Conservation (phyloP, 2,113 vertebrate genomes). For the Hippocampus comes region DNA sequence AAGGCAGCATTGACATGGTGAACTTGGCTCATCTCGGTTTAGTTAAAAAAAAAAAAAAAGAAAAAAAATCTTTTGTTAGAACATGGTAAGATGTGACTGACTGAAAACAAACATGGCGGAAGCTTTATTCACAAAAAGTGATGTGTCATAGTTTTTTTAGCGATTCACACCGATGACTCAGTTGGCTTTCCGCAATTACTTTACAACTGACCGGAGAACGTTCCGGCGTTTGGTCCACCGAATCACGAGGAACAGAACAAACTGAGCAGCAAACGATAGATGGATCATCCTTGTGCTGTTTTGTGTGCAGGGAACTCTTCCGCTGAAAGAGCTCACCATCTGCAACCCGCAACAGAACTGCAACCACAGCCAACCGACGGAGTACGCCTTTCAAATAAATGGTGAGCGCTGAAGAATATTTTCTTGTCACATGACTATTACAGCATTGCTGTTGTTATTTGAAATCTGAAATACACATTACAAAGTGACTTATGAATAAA, state of each 20-base stretch:
- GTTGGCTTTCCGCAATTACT: not conserved
- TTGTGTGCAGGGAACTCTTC: slow-evolving; percentile 81
- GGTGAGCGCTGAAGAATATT: slow-evolving; percentile 65
- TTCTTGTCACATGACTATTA: not conserved
- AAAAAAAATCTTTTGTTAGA: not conserved
- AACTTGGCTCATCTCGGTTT: slow-evolving; percentile 9
- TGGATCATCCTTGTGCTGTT: slow-evolving; percentile 12
- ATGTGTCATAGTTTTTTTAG: not conserved
- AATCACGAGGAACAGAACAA: not conserved
- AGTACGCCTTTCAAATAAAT: slow-evolving; percentile 83
- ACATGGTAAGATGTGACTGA: not conserved
- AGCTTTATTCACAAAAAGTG: not conserved
- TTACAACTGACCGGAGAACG: not conserved
- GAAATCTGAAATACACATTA: too few relatives aligned
- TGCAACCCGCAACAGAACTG: slow-evolving; percentile 70
- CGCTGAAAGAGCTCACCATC: slow-evolving; percentile 82
- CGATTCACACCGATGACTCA: not conserved
- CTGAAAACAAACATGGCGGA: not conserved
- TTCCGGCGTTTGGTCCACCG: not conserved
- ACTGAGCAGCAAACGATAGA: not conserved
- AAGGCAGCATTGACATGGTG: slow-evolving; percentile 23
- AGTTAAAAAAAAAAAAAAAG: not conserved
- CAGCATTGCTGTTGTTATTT: not conserved
- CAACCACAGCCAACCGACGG: slow-evolving; percentile 65
- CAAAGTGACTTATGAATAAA: not conserved